Percentiles rank a stretch among this genome's conserved stretches.
phyloP scores from a whole-genome alignment of 2,113 vertebrate genomes.

The Thomomys bottae region DNA sequence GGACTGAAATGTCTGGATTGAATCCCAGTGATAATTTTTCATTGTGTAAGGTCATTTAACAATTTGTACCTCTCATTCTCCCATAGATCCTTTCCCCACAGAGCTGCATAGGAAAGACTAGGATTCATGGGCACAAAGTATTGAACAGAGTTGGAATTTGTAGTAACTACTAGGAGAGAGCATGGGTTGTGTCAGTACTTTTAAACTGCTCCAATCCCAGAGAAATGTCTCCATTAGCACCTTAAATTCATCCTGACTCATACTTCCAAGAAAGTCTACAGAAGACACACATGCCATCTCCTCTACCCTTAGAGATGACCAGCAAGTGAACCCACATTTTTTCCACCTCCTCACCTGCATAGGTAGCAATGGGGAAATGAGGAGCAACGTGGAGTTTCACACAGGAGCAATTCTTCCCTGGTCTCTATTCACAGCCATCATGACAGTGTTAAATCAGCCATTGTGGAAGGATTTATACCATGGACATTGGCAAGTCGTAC shows the following conservation, averaged over 20 bases:
- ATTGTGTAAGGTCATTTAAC: not conserved
- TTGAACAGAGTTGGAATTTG: not conserved
- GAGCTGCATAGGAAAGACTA: not conserved
- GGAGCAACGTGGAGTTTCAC: no score
- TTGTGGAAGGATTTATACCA: not conserved
- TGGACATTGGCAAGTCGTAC: constrained; percentile 14
- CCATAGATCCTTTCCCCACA: not conserved
- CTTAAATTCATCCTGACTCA: not conserved
- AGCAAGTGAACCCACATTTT: not conserved
- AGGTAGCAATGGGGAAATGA: fast-evolving
- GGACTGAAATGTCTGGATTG: not conserved
- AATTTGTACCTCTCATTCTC: not conserved
- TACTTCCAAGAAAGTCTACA: not conserved
- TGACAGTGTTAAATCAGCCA: not conserved
- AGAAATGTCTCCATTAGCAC: not conserved
- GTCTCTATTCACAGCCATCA: not conserved
- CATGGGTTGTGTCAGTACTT: not conserved
- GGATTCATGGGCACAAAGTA: not conserved
- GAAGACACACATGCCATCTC: not conserved
- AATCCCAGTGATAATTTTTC: not conserved
- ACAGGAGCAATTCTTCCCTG: not conserved
- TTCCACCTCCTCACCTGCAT: not conserved
- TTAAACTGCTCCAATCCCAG: not conserved
- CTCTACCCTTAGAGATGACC: not conserved
- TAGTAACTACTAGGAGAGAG: no score